phyloP scores from a whole-genome alignment of 2,113 vertebrate species.

The Lagenorhynchus albirostris region DNA sequence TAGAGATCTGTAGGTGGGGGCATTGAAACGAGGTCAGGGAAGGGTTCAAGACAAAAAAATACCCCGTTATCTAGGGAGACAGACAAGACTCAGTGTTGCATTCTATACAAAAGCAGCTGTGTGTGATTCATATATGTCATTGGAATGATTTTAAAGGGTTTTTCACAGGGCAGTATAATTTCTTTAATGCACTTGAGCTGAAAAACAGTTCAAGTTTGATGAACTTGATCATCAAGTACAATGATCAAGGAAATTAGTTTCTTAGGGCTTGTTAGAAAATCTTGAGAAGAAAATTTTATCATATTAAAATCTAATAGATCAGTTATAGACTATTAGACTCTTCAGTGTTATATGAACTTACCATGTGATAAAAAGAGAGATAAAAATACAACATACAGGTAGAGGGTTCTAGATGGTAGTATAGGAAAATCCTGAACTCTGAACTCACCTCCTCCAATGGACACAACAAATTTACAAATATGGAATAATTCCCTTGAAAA shows the following conservation, averaged over 20 bases:
- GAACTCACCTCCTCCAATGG: neutral
- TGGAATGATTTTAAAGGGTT: neutral
- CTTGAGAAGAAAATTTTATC: neutral
- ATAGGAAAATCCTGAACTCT: neutral
- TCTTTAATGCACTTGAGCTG: neutral
- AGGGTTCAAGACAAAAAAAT: neutral
- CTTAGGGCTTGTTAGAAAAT: neutral
- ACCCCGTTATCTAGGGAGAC: neutral
- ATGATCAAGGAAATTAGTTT: neutral
- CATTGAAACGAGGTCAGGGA: neutral
- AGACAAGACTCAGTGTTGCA: too few species aligned
- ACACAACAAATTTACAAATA: neutral
- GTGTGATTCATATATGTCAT: fast-evolving
- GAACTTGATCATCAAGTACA: too few species aligned
- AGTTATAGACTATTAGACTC: neutral
- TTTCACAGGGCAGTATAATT: neutral
- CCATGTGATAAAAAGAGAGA: neutral
- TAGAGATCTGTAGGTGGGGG: neutral
- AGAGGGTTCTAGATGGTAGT: neutral
- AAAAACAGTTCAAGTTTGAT: neutral
- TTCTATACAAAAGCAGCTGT: neutral
- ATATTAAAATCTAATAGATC: neutral
- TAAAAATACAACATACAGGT: neutral
- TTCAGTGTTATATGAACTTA: neutral
- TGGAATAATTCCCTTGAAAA: neutral